Evolutionary conservation across 2,113 vertebrate genomes (phyloP).

Genomic region (Peromyscus maniculatus): DNA sequence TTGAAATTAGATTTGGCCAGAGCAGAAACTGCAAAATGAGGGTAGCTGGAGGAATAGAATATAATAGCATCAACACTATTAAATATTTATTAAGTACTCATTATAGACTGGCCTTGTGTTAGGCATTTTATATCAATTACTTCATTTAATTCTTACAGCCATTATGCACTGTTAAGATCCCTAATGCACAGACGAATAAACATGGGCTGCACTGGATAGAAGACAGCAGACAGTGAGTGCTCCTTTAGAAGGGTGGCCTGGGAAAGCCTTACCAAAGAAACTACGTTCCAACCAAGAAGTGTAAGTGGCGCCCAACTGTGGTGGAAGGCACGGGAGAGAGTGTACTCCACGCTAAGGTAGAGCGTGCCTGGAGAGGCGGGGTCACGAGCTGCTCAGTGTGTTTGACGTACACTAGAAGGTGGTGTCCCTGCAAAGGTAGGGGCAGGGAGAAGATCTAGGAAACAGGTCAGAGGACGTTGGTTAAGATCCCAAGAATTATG

Average conservation of each 20-base stretch:
- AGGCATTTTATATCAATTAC: constrained; percentile 25
- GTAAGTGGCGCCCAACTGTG: background rate
- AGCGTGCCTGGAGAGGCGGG: background rate
- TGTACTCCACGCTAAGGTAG: background rate
- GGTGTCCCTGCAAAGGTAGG: background rate
- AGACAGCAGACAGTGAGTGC: background rate
- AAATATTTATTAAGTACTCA: constrained; percentile 54
- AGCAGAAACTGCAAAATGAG: background rate
- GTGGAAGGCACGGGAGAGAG: background rate
- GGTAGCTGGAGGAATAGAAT: background rate
- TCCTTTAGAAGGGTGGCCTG: background rate
- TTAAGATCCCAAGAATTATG: background rate
- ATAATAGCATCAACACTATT: background rate
- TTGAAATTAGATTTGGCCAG: background rate
- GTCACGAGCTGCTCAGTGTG: background rate
- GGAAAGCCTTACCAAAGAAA: background rate
- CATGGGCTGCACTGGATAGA: background rate
- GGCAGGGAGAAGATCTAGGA: background rate
- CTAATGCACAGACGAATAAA: background rate
- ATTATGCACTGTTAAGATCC: background rate
- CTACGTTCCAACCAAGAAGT: background rate
- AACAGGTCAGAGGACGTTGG: background rate
- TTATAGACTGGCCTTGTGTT: background rate
- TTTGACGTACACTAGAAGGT: background rate
- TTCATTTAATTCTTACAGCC: constrained; percentile 40